These are phyloP conservation scores for Delia radicum DNA, from an alignment of 1,140 invertebrate genomes.

Conservation along the genomic window DNA sequence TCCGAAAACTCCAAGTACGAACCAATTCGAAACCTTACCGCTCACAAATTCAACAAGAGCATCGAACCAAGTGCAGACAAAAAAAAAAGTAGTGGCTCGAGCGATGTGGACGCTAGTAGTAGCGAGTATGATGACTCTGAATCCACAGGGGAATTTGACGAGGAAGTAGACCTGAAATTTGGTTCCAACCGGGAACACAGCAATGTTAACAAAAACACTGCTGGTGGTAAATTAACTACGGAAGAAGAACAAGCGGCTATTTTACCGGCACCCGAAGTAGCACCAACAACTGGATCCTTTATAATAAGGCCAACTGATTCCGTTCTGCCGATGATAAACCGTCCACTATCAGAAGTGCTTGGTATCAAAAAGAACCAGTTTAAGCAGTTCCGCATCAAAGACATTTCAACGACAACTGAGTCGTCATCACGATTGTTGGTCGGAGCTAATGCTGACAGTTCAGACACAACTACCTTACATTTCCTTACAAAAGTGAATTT, in stretches of 20 bases:
- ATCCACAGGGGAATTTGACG: slow-evolving; percentile 3
- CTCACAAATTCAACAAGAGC: slow-evolving; percentile 43
- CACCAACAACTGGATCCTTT: slow-evolving; percentile 37
- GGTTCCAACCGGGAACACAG: background rate
- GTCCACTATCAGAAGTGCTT: slow-evolving; percentile 53
- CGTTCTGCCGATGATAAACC: slow-evolving; percentile 51
- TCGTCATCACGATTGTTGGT: background rate
- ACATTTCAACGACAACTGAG: slow-evolving; percentile 34
- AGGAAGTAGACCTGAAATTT: slow-evolving; percentile 28
- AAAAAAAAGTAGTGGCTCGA: slow-evolving; percentile 8
- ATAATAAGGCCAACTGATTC: slow-evolving; percentile 51
- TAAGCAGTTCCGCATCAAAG: slow-evolving; percentile 50
- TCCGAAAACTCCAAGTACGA: slow-evolving; percentile 56
- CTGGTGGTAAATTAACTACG: slow-evolving; percentile 30
- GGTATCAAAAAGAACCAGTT: slow-evolving; percentile 56
- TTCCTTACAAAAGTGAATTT: slow-evolving; percentile 53
- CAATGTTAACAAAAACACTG: slow-evolving; percentile 29
- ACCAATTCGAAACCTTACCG: slow-evolving; percentile 53
- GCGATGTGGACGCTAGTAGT: background rate
- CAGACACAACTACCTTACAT: slow-evolving; percentile 33
- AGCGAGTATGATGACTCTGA: slow-evolving; percentile 26
- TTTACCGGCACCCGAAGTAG: slow-evolving; percentile 29
- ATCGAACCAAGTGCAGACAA: background rate
- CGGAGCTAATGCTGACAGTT: slow-evolving; percentile 15
- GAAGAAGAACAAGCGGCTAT: slow-evolving; percentile 37